phyloP scores from a whole-genome alignment of 2,888 invertebrate genomes.

The Limnephilus rhombicus region DNA sequence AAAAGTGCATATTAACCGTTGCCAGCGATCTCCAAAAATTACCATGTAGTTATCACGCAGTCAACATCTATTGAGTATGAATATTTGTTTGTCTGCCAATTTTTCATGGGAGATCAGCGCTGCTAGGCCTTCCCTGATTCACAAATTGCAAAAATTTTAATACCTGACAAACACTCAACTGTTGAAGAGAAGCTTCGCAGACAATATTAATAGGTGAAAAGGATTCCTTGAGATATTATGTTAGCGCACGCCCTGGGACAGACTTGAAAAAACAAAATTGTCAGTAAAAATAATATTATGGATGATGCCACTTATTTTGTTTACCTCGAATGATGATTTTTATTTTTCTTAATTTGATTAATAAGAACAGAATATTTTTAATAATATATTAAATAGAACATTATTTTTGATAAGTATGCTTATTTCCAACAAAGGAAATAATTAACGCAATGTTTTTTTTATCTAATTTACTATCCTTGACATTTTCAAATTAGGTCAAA shows the following conservation, averaged over 20 bases:
- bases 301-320: background rate
- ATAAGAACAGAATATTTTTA: background rate
- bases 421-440: background rate
- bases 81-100: too few species aligned
- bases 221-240: too few species aligned
- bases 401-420: background rate
- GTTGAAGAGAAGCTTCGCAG: background rate
- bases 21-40: too few species aligned
- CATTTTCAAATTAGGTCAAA: background rate
- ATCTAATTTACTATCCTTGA: background rate
- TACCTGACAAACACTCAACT: background rate
- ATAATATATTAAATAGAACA: too few species aligned
- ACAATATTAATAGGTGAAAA: background rate
- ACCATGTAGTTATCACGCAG: too few species aligned
- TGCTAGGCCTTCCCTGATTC: too few species aligned
- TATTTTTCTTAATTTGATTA: background rate
- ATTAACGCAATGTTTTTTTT: background rate
- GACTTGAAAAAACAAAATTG: background rate
- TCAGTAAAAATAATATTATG: background rate
- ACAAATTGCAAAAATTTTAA: background rate
- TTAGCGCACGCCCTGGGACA: background rate
- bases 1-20: too few species aligned
- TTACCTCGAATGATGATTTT: background rate
- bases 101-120: too few species aligned
- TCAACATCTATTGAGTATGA: too few species aligned